Evolutionary conservation across 2,888 invertebrate genomes (phyloP).

Genomic region (Aleiodes alternator): DNA sequence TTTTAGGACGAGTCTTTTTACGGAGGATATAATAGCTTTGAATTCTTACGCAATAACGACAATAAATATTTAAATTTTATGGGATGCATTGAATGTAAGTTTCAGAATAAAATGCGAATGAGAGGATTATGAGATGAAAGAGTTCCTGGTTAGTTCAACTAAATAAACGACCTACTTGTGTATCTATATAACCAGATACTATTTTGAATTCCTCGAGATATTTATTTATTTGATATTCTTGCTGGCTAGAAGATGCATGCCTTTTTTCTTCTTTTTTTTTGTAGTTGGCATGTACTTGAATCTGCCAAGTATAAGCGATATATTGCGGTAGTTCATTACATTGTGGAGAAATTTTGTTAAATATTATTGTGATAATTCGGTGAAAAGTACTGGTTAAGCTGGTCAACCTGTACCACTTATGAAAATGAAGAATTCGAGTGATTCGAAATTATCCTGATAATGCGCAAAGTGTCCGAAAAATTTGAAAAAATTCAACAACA

Average conservation of each 20-base stretch:
- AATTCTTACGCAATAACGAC: conserved; percentile 31
- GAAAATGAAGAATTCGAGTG: too few relatives aligned
- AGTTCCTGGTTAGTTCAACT: conserved; percentile 56
- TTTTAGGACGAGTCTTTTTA: conserved; percentile 1
- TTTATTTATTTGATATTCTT: conserved; percentile 31
- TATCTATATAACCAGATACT: conserved; percentile 11
- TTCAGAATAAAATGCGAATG: conserved; percentile 62
- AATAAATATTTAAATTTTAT: conserved; percentile 37
- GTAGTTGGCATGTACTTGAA: background rate
- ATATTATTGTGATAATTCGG: too few relatives aligned
- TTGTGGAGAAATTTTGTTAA: background rate
- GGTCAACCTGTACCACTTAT: too few relatives aligned
- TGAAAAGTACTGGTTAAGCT: too few relatives aligned
- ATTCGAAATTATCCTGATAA: too few relatives aligned
- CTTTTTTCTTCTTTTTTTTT: background rate
- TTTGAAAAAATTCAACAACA: too few relatives aligned
- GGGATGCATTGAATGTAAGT: conserved; percentile 25
- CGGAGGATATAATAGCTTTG: conserved; percentile 10
- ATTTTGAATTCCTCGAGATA: conserved; percentile 26
- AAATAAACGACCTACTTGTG: conserved; percentile 24
- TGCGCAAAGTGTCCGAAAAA: too few relatives aligned
- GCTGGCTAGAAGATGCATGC: conserved; percentile 12
- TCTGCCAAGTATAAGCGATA: too few relatives aligned
- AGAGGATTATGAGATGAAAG: conserved; percentile 61
- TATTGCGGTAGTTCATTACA: conserved; percentile 5